phyloP scores from a whole-genome alignment of 2,888 invertebrate genomes.

The Silvanus unidentatus region DNA sequence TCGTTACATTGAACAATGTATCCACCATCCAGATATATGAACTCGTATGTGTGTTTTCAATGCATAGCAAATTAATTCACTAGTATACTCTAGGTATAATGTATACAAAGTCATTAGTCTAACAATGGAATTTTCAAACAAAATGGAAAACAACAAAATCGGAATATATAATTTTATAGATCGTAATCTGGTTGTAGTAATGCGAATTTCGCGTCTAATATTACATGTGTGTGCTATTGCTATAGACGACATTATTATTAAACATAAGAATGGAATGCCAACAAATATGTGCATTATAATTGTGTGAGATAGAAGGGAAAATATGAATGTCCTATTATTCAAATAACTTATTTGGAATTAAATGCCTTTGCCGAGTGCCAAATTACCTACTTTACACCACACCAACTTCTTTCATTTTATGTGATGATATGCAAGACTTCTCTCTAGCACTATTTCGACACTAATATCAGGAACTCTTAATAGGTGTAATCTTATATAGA shows the following conservation, averaged over 20 bases:
- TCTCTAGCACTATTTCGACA: neutral
- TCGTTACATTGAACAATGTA: no score
- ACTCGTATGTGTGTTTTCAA: no score
- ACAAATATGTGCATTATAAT: no score
- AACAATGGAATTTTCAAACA: no score
- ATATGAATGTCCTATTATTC: conserved; percentile 18
- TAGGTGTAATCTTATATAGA: conserved; percentile 1
- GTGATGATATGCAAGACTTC: conserved; percentile 15
- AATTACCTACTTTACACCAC: conserved; percentile 16
- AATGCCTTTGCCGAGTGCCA: conserved; percentile 20
- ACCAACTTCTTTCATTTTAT: conserved; percentile 14
- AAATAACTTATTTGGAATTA: conserved; percentile 21
- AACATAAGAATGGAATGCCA: conserved; percentile 1
- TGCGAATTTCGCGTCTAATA: no score
- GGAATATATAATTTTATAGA: conserved; percentile 23
- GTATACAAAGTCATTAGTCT: no score
- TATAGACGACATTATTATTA: conserved; percentile 17
- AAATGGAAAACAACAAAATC: no score
- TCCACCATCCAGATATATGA: no score
- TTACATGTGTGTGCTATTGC: no score
- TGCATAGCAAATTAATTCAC: no score
- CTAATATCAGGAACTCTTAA: conserved; percentile 1
- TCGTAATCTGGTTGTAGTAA: conserved; percentile 14
- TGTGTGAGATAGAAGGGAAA: no score
- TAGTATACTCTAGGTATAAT: no score